Conservation (phyloP, 2,888 invertebrate genomes). For the Agriopis leucophaearia region DNA sequence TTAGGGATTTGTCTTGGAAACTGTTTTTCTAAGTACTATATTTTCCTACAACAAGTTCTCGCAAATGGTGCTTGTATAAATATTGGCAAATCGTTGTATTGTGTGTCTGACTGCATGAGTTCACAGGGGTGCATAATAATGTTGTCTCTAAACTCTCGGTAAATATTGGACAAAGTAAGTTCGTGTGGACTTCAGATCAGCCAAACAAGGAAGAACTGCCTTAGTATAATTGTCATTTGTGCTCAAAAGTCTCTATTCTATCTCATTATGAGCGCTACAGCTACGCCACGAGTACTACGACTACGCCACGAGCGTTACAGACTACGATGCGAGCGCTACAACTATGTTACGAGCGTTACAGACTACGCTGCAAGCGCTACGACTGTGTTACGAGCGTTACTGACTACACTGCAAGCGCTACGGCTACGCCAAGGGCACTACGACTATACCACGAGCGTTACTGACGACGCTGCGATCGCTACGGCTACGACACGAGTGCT, state of each 20-base stretch:
- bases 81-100: not conserved
- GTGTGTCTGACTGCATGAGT: not conserved
- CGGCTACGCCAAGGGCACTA: no score
- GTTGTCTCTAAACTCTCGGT: not conserved
- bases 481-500: not conserved
- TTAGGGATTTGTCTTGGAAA: no score
- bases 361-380: not conserved
- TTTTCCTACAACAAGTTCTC: not conserved
- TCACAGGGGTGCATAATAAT: not conserved
- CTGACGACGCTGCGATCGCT: no score
- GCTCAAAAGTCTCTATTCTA: no score
- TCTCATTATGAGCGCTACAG: not conserved
- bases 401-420: not conserved
- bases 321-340: not conserved
- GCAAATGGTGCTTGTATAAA: not conserved
- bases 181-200: no score
- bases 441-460: no score
- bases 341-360: not conserved
- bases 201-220: no score
- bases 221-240: no score
- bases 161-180: no score
- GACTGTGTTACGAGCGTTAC: not conserved
- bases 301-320: not conserved
- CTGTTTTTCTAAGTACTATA: not conserved
- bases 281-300: not conserved